Percentiles rank a stretch among this genome's conserved stretches.
Conservation (phyloP, 2,113 vertebrate genomes). For the Condylura cristata region DNA sequence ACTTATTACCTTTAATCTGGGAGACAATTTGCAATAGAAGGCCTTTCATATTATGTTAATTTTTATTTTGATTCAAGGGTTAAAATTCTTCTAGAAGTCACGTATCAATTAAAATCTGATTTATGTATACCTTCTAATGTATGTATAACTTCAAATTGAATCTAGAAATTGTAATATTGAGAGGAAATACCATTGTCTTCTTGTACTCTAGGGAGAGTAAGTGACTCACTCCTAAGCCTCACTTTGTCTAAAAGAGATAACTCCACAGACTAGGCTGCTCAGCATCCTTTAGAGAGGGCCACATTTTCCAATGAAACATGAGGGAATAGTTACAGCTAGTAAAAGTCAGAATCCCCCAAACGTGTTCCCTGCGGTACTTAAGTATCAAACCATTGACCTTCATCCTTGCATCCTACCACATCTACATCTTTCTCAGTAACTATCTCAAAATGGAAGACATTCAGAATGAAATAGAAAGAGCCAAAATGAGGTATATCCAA, state of each 20-base stretch:
- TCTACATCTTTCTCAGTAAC: neutral
- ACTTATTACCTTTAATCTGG: neutral
- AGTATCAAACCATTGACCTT: neutral
- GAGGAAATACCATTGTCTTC: neutral
- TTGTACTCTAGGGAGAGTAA: neutral
- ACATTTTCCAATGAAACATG: neutral
- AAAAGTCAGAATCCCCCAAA: neutral
- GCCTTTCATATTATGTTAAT: neutral
- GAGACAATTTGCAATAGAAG: neutral
- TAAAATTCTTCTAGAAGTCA: slow-evolving; percentile 24
- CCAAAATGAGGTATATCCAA: slow-evolving; percentile 5
- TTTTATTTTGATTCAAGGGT: slow-evolving; percentile 13
- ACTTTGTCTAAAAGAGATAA: neutral
- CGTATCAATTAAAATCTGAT: neutral
- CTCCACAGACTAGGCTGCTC: no score
- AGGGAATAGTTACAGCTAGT: neutral
- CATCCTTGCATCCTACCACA: neutral
- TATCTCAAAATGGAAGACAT: neutral
- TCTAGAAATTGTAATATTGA: neutral
- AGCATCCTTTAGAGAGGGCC: neutral
- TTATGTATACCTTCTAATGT: neutral
- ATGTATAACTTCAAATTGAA: neutral
- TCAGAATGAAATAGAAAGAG: neutral
- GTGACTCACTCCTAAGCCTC: neutral
- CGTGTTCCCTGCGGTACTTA: no score